Evolutionary conservation across 2,888 invertebrate genomes (phyloP).

Genomic region (Rotaria macrura): DNA sequence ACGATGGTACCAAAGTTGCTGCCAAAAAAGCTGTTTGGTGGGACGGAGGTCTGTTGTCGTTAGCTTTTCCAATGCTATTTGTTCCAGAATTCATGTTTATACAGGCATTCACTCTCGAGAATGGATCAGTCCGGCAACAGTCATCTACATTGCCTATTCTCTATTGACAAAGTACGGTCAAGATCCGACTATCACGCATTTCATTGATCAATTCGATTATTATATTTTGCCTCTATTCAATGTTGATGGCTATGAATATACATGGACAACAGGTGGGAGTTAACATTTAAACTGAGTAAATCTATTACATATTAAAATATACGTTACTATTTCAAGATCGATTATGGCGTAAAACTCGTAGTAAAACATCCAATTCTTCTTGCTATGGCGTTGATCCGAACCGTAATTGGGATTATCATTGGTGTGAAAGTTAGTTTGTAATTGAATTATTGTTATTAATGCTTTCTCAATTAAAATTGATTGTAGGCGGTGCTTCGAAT

Average conservation of each 20-base stretch:
- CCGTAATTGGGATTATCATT: slow-evolving; percentile 28
- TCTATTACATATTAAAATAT: too few species aligned
- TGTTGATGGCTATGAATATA: slow-evolving; percentile 38
- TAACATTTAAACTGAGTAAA: background rate
- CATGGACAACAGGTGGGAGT: slow-evolving; percentile 38
- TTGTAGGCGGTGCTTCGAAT: slow-evolving; percentile 6
- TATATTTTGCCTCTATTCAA: slow-evolving; percentile 17
- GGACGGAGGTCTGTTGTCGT: slow-evolving; percentile 18
- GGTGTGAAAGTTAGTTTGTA: slow-evolving; percentile 19
- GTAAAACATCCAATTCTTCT: slow-evolving; percentile 1
- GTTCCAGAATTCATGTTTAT: background rate
- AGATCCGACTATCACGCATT: background rate
- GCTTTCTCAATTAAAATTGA: background rate
- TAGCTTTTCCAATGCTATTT: background rate
- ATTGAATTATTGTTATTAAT: background rate
- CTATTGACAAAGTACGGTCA: background rate
- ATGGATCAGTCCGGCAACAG: slow-evolving; percentile 31
- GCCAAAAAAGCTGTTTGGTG: slow-evolving; percentile 20
- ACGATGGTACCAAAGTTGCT: background rate
- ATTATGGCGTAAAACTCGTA: slow-evolving; percentile 29
- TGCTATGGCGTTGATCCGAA: slow-evolving; percentile 29
- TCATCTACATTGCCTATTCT: slow-evolving; percentile 21
- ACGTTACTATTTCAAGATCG: background rate
- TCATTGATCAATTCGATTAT: background rate
- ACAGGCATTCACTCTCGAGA: slow-evolving; percentile 26